Evolutionary conservation across 1,140 invertebrate species (phyloP), one percentile per base, ranked within the genome.

Genomic region (Holcopasites calliopsidis): DNA sequence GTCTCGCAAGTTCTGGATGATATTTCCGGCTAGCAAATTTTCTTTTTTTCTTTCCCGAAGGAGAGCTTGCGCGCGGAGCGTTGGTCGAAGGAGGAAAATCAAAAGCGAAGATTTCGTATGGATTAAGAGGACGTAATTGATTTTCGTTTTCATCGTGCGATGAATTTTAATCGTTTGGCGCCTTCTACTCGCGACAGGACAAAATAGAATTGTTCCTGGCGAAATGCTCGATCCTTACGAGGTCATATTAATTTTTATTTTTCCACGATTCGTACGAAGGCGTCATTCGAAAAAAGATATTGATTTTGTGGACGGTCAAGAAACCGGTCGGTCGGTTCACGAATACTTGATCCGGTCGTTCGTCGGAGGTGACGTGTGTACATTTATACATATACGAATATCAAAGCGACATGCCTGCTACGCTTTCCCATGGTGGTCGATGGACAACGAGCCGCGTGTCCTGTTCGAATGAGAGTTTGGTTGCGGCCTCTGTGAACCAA

Each of bases 401-500:
- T 83, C 80, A 80, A 86, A 82, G 70, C 61, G 58, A 74, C 73
- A 79, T 83, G 83, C 79, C 83, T 79, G 82, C n/a, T 26, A 76
- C 49, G 52, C 28, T 26, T 47, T 47, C n/a, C 3, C 44, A 16
- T 18, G n/a, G 44, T 11, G 44, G n/a, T 47, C 16, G 3, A 47
- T 18, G n/a, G 13, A n/a, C 44, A 11, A 47, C 44, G 44, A 47
- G 44, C n/a, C 10, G n/a, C 44, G 11, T n/a, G 44, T 47, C 16
- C 44, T 11, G 44, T n/a, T 13, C n/a, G 1, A 47, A 47, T n/a
- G n/a, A n/a, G n/a, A n/a, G n/a, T n/a, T n/a, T n/a, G n/a, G n/a
- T n/a, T n/a, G n/a, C n/a, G n/a, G n/a, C n/a, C n/a, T n/a, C n/a
- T n/a, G n/a, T n/a, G n/a, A n/a, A n/a, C n/a, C n/a, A n/a, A n/a